Evolutionary conservation across 2,888 invertebrate species (phyloP).

Genomic region (Archaeoteleia sp.): DNA sequence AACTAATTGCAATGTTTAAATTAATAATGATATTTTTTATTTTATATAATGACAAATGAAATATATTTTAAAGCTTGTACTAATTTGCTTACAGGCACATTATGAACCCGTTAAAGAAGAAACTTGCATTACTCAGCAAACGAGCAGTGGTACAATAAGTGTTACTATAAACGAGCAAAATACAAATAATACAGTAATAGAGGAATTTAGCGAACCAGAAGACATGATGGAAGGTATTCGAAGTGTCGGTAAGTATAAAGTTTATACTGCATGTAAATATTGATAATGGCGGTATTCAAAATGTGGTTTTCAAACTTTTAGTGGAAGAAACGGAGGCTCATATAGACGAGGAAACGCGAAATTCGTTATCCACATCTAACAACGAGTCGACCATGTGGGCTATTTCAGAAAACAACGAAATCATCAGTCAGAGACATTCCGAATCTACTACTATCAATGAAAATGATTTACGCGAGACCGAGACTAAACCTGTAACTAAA

Average conservation of each 20-base stretch:
- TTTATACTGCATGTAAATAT: too few relatives aligned
- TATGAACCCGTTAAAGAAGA: slow-evolving; percentile 72
- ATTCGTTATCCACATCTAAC: slow-evolving; percentile 63
- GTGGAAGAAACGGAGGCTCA: slow-evolving; percentile 74
- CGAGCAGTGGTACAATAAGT: slow-evolving; percentile 67
- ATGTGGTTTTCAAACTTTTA: too few relatives aligned
- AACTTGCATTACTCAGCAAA: slow-evolving; percentile 65
- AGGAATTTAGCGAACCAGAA: slow-evolving; percentile 90
- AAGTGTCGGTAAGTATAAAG: slow-evolving; percentile 84
- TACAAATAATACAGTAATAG: slow-evolving; percentile 76
- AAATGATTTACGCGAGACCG: slow-evolving; percentile 58
- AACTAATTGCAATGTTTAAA: too few relatives aligned
- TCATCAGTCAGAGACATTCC: slow-evolving; percentile 53
- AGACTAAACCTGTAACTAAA: too few relatives aligned
- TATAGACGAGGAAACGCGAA: slow-evolving; percentile 72
- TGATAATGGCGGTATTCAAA: too few relatives aligned
- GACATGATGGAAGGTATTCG: slow-evolving; percentile 91
- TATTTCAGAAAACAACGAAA: slow-evolving; percentile 58
- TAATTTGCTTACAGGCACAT: slow-evolving; percentile 68
- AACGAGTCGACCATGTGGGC: slow-evolving; percentile 66
- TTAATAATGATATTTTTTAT: too few relatives aligned
- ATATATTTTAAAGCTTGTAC: background rate
- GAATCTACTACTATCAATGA: slow-evolving; percentile 58
- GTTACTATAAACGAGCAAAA: slow-evolving; percentile 61
- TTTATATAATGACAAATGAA: too few relatives aligned